Evolutionary conservation across 2,888 invertebrate genomes (phyloP), one percentile per base, ranked within the genome.

Genomic region (Anarsia innoxiella): DNA sequence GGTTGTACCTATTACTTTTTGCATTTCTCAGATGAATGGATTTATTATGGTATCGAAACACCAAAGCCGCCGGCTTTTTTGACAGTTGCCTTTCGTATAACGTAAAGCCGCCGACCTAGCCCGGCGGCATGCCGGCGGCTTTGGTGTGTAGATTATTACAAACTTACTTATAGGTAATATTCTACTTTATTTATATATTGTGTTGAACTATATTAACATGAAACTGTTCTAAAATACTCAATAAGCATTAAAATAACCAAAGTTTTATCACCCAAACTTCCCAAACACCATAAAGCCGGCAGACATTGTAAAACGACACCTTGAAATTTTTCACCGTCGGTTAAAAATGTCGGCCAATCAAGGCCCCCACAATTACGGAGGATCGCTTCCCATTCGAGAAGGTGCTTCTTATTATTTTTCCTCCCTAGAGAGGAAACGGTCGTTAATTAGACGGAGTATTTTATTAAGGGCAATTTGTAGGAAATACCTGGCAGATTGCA

Each of bases 401-500:
- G 75, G 72, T 76, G 69, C 66, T 73, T 71, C 72, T 70, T 78
- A 74, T 78, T 78, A 77, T 76, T 77, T 74, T 72, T 71, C 65
- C 64, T 34, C 37, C 46, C 41, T 44, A 37, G 31, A 25, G 45
- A 51, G 49, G 51, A 51, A 41, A 41, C 37, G 43, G 65, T 68
- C 77, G 71, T 78, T 80, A 79, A 80, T 80, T 78, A 76, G 68
- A 66, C 61, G 55, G 65, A 73, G 74, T 76, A 76, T 78, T 80
- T 80, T 78, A 79, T 79, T 76, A 74, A 67, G 65, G 69, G 67
- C 80, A 80, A 80, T 80, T 80, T 80, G 80, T 78, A 58, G 59
- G 55, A 71, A n/a, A 76, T 79, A 79, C 80, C 80, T 78, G 80
- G 53, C 56, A 64, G 72, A 73, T 69, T 66, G 69, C 60, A 46